Base-by-base conservation (phyloP, 2,888 invertebrate species). In the Ptychoptera contaminata region DNA sequence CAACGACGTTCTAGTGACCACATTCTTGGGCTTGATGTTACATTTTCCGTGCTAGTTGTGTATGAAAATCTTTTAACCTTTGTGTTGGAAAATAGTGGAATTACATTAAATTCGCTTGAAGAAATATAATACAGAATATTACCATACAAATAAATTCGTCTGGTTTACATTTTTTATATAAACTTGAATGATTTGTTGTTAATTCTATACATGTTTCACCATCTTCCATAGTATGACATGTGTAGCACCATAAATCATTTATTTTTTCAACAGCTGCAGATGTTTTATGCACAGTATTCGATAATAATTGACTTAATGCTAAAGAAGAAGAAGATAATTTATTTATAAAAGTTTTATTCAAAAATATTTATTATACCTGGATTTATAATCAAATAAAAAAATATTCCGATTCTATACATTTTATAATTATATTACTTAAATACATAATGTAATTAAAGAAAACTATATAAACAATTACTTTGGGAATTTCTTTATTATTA, bases 1-100 rank as follows among this genome's bases (percentile, higher is more conserved):
- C 90, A 90, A 59, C 83, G 82, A 10, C 90, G 71, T 60, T 87
- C 84, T 46, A 88, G 58, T 0, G 85, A 79, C 87, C 88, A 90
- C 71, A 85, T 76, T 59, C 79, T 78, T 1, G 80, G 79, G 9
- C 74, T 76, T 1, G 84, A 82, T 0, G 79, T 78, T 23, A 75
- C 69, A 58, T 87, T 86, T 58, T 86, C 86, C 1, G 78, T 86
- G 45, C 82, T 83, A 2, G 82, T 82, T 7, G 84, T 84, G 62
- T 83, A 86, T 1, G 86, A 84, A 58, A 83, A 84, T 38, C 82
- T 74, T 60, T 85, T 83, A 8, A 86, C 85, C 63, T 64, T 11
- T 32, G n/a, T 7, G 9, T 32, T 7, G n/a, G 8, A 11, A 32
- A 32, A 11, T 9, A 11, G 2, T 32, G 4, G 4, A 7, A 7